These are phyloP conservation scores for Paracanthobrama guichenoti DNA, from an alignment of 2,113 vertebrate genomes.

Conservation along the genomic window DNA sequence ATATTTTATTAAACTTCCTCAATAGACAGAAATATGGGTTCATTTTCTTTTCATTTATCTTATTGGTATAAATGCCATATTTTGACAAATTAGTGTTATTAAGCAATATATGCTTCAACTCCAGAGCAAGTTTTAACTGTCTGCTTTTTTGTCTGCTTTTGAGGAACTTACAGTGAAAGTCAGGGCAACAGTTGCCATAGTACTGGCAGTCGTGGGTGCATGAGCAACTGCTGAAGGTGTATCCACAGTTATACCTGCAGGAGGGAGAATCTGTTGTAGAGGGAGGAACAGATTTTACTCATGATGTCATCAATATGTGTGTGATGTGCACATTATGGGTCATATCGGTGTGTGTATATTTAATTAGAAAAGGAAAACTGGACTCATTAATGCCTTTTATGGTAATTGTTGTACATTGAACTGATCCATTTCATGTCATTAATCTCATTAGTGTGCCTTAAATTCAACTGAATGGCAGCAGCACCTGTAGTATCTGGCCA, in stretches of 20 bases:
- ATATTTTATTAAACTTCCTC: too few relatives aligned
- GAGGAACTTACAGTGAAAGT: slow-evolving; percentile 32
- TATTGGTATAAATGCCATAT: too few relatives aligned
- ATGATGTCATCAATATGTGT: neutral
- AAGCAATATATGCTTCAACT: too few relatives aligned
- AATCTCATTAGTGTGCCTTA: neutral
- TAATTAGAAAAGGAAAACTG: too few relatives aligned
- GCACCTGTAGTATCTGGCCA: neutral
- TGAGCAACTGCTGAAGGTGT: slow-evolving; percentile 62
- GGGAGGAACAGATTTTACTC: neutral
- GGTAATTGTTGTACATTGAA: too few relatives aligned
- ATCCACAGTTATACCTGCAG: neutral
- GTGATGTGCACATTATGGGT: too few relatives aligned
- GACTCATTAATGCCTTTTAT: neutral
- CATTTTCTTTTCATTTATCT: too few relatives aligned
- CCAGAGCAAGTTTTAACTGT: too few relatives aligned
- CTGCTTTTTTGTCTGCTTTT: neutral
- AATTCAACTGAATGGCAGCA: neutral
- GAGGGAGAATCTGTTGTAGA: neutral
- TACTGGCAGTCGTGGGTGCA: slow-evolving; percentile 59
- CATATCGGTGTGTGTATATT: too few relatives aligned
- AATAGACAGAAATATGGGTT: too few relatives aligned
- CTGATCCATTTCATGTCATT: neutral
- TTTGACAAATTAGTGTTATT: too few relatives aligned
- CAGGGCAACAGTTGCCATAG: slow-evolving; percentile 44